Evolutionary conservation across 2,888 invertebrate species (phyloP), one percentile per base, ranked within the genome.

Genomic region (Ormyrus pomaceus): DNA sequence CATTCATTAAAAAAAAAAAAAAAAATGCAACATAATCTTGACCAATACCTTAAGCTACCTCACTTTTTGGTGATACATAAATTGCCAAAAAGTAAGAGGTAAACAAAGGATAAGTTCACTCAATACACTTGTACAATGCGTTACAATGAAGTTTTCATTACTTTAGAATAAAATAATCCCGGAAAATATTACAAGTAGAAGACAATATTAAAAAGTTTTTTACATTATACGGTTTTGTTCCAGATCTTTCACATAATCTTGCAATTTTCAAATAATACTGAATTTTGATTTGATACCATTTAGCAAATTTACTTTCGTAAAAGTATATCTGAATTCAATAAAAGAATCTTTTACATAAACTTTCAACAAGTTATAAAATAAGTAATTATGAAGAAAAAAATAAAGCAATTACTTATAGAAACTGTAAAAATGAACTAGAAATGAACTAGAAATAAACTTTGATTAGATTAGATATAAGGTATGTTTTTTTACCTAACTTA

Each of bases 201-300:
- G 7, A 73, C 48, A 62, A 9, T 55, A 59, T 51, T 61, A 71
- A 3, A 77, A 74, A 34, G 46, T 58, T 51, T 62, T 79, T 70
- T 58, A 74, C 74, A 66, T 66, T 70, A 19, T 70, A 8, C 51
- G 55, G 55, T 10, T n/a, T 55, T 53, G 46, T 13, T 66, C 56
- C 72, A 80, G 72, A 68, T 80, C 76, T 80, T 80, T 80, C 80
- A 76, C 80, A 66, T 61, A 51, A 71, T 71, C 55, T 78, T 75
- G 55, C 7, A 61, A n/a, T 65, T 70, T 62, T 46, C 11, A 68
- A 13, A 6, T 50, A n/a, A 62, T 62, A 10, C n/a, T 64, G 13
- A 70, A 45, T 5, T 78, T 59, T 10, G 59, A 11, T 34, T 70
- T 64, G 34, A 78, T 68, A 50, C 56, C 48, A 68, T 7, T 61